Evolutionary conservation across 2,113 vertebrate species (phyloP).

Genomic region (Elgaria multicarinata): DNA sequence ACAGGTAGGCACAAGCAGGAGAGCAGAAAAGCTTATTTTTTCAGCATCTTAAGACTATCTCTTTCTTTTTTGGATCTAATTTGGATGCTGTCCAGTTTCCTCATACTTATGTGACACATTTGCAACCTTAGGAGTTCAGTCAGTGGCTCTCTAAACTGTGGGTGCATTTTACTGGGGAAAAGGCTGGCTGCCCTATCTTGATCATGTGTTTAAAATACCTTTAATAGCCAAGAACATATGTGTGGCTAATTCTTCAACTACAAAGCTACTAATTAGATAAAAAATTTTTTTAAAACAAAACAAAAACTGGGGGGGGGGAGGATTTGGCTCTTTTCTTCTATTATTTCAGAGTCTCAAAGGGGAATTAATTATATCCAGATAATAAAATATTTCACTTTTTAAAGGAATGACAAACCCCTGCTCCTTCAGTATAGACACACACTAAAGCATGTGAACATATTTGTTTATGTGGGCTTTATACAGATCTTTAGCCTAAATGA

Average conservation of each 20-base stretch:
- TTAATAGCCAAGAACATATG: conserved; percentile 3
- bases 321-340: conserved; percentile 40
- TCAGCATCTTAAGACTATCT: too few species aligned
- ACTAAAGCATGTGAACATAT: not conserved
- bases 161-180: not conserved
- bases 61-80: too few species aligned
- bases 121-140: not conserved
- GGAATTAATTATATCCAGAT: conserved; percentile 45
- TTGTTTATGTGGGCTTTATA: conserved; percentile 50
- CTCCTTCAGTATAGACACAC: conserved; percentile 39
- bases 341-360: conserved; percentile 31
- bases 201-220: not conserved
- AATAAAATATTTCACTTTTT: conserved; percentile 6
- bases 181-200: not conserved
- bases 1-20: not conserved
- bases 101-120: not conserved
- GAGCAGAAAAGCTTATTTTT: too few species aligned
- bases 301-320: not conserved
- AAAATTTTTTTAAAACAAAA: conserved; percentile 24
- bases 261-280: conserved; percentile 16
- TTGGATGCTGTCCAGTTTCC: too few species aligned
- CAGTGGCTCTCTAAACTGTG: not conserved
- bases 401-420: conserved; percentile 30
- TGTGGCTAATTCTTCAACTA: conserved; percentile 11
- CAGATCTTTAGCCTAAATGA: conserved; percentile 37